Evolutionary conservation across 2,888 invertebrate genomes (phyloP).

Genomic region (Hyalella azteca): DNA sequence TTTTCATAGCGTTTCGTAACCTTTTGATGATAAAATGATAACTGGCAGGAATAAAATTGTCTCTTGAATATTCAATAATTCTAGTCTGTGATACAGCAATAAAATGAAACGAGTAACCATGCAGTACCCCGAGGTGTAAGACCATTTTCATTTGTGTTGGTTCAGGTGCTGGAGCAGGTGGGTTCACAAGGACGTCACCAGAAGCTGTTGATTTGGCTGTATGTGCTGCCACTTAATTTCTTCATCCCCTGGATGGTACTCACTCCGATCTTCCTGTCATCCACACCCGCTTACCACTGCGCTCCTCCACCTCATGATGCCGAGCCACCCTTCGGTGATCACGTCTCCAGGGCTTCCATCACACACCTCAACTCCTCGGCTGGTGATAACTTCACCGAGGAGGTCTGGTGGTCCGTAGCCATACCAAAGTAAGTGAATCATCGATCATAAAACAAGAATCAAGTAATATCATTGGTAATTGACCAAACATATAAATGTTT

Average conservation of each 20-base stretch:
- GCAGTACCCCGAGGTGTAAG: too few relatives aligned
- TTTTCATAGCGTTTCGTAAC: too few relatives aligned
- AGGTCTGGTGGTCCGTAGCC: background rate
- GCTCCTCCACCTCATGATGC: constrained; percentile 66
- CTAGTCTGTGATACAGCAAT: too few relatives aligned
- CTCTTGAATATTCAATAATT: too few relatives aligned
- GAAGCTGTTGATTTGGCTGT: constrained; percentile 65
- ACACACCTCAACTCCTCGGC: background rate
- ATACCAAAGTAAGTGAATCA: background rate
- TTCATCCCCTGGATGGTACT: constrained; percentile 60
- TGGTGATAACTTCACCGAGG: background rate
- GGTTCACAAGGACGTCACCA: constrained; percentile 69
- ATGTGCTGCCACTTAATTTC: constrained; percentile 66
- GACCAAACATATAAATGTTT: too few relatives aligned
- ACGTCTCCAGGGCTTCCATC: background rate
- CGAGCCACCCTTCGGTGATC: constrained; percentile 60
- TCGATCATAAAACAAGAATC: too few relatives aligned
- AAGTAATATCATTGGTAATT: too few relatives aligned
- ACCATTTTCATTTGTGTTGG: background rate
- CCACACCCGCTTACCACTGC: constrained; percentile 70
- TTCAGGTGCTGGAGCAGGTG: constrained; percentile 66
- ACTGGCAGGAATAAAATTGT: too few relatives aligned
- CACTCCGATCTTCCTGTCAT: constrained; percentile 65
- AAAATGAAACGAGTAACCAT: too few relatives aligned
- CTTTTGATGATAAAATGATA: too few relatives aligned